A percentile compares a stretch with the other conserved stretches of the same genome.
phyloP scores from a whole-genome alignment of 1,140 invertebrate genomes.

The Vollenhovia emeryi region DNA sequence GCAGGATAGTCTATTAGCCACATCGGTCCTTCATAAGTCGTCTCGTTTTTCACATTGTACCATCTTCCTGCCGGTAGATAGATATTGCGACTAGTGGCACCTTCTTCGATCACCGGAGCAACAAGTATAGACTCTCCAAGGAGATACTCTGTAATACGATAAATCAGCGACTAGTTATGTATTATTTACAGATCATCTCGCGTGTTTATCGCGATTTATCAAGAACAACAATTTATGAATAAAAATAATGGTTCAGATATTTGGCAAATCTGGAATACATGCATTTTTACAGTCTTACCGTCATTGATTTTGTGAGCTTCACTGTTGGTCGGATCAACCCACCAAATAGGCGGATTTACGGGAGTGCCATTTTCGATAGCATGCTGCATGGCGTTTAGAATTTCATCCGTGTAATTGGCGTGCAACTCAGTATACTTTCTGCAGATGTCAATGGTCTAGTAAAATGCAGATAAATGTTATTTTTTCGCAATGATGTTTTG shows the following conservation, averaged over 20 bases:
- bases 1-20: slow-evolving; percentile 82
- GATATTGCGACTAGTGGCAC: slow-evolving; percentile 88
- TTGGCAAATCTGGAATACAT: slow-evolving; percentile 20
- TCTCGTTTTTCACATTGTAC: slow-evolving; percentile 85
- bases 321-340: slow-evolving; percentile 91
- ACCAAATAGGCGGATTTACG: slow-evolving; percentile 96
- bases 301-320: slow-evolving; percentile 89
- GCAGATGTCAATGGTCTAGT: slow-evolving; percentile 88
- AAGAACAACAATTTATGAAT: neutral
- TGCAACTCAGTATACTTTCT: slow-evolving; percentile 90
- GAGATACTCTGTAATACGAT: slow-evolving; percentile 89
- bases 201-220: neutral
- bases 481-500: neutral
- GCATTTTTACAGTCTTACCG: slow-evolving; percentile 81
- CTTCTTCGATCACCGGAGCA: slow-evolving; percentile 92
- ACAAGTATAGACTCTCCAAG: slow-evolving; percentile 93
- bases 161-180: neutral
- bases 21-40: slow-evolving; percentile 86
- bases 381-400: slow-evolving; percentile 87
- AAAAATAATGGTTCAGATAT: neutral
- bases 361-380: slow-evolving; percentile 89
- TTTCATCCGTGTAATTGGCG: slow-evolving; percentile 87
- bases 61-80: slow-evolving; percentile 92
- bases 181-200: slow-evolving; percentile 2
- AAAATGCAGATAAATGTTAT: slow-evolving; percentile 64